Conservation (phyloP, 2,113 vertebrate species). For the Poeciliopsis prolifica region DNA sequence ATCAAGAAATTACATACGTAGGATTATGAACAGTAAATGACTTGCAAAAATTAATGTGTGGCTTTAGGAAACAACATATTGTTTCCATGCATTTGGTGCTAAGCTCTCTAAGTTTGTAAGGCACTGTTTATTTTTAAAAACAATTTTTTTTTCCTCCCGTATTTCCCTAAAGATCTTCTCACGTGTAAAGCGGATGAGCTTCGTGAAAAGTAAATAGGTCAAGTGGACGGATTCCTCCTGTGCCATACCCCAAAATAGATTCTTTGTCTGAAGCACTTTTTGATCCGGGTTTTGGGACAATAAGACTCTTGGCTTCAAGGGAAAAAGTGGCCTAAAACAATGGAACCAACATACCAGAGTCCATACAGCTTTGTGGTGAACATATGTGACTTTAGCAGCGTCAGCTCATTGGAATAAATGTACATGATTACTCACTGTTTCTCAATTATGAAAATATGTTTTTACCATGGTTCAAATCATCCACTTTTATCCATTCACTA, state of each 20-base stretch:
- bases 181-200: not conserved
- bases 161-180: not conserved
- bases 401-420: not conserved
- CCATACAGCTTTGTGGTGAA: too few relatives aligned
- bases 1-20: conserved; percentile 21
- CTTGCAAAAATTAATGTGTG: conserved; percentile 43
- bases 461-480: not conserved
- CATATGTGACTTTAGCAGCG: not conserved
- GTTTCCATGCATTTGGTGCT: not conserved
- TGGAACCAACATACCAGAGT: not conserved
- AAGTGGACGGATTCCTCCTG: too few relatives aligned
- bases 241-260: too few relatives aligned
- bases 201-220: not conserved
- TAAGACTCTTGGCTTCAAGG: not conserved
- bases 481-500: not conserved
- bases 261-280: too few relatives aligned
- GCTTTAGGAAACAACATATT: conserved; percentile 30
- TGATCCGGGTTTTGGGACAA: too few relatives aligned
- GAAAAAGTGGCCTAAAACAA: not conserved
- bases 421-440: not conserved
- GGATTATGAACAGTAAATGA: conserved; percentile 26
- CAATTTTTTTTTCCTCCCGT: not conserved
- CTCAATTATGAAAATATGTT: not conserved
- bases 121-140: not conserved
- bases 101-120: not conserved